Evolutionary conservation across 2,888 invertebrate genomes (phyloP), one percentile per base, ranked within the genome.

Genomic region (Steinernema hermaphroditum): DNA sequence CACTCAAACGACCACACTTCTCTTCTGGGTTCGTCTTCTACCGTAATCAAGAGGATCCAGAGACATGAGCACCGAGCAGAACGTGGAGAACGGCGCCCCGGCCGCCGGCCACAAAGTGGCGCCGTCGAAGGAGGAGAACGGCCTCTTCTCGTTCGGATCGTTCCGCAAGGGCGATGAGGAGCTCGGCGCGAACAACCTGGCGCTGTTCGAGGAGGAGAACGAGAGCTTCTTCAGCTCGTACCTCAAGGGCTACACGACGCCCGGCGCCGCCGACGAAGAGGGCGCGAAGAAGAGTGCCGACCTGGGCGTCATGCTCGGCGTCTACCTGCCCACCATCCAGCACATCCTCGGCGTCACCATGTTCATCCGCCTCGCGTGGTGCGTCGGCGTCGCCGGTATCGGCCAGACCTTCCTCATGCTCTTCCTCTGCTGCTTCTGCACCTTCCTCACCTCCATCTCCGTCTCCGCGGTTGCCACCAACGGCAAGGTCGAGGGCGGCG

Each of bases 401-500:
- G 89, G 96, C 79, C 92, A 93, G 87, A 94, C 94, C 82, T 96
- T 96, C 89, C 90, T 94, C 83, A 95, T 98, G 87, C 96, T 98
- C 69, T 90, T 96, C 80, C 92, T 92, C 87, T 89, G 89, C 81
- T 89, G 89, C 80, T 81, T 87, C 69, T 88, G 88, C 72, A 89
- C 89, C 14, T 85, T 89, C 75, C 83, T 89, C 68, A 90, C 89
- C 1, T 88, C 96, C 76, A 96, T 98, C 87, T 97, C 97, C 72
- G 95, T 98, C 94, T 96, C 96, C 83, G 98, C 98, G 75, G 97
- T 98, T 86, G 98, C 98, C 49, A 98, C 98, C 46, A 98, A 98
- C 89, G 98, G 98, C 41, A 96, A 96, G 82, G 96, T 98, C 76
- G 96, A 97, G 72, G 79, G 83, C 34, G 98, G 98, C 75, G 98